Conservation (phyloP, 2,888 invertebrate species). For the Marronus borbonicus region DNA sequence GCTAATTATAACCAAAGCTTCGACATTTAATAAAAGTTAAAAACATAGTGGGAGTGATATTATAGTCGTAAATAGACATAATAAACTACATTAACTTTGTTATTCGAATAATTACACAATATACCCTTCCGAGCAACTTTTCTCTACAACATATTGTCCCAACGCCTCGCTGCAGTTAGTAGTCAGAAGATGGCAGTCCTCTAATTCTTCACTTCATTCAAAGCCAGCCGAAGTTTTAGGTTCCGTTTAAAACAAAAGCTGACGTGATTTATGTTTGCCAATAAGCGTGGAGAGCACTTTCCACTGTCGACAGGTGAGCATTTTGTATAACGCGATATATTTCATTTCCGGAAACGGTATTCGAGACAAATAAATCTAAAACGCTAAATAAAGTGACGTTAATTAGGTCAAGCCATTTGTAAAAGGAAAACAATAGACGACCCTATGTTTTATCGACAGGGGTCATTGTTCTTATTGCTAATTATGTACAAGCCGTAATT, state of each 20-base stretch:
- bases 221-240: constrained; percentile 48
- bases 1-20: no score
- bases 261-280: constrained; percentile 51
- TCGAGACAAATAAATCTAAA: constrained; percentile 18
- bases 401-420: constrained; percentile 39
- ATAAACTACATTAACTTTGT: no score
- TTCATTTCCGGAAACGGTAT: constrained; percentile 49
- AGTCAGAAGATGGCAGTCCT: constrained; percentile 48
- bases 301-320: constrained; percentile 48
- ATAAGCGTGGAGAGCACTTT: constrained; percentile 48
- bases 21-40: no score
- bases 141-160: neutral
- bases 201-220: constrained; percentile 51
- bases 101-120: neutral
- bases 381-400: constrained; percentile 38
- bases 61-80: no score
- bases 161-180: constrained; percentile 35
- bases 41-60: no score
- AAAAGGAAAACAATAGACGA: constrained; percentile 39
- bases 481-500: no score
- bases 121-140: neutral
- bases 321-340: constrained; percentile 51
- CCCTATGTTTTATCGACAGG: neutral
- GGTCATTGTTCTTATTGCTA: no score
- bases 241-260: constrained; percentile 51